Conservation (phyloP, 2,797 vertebrate genomes). For the Artibeus lituratus region DNA sequence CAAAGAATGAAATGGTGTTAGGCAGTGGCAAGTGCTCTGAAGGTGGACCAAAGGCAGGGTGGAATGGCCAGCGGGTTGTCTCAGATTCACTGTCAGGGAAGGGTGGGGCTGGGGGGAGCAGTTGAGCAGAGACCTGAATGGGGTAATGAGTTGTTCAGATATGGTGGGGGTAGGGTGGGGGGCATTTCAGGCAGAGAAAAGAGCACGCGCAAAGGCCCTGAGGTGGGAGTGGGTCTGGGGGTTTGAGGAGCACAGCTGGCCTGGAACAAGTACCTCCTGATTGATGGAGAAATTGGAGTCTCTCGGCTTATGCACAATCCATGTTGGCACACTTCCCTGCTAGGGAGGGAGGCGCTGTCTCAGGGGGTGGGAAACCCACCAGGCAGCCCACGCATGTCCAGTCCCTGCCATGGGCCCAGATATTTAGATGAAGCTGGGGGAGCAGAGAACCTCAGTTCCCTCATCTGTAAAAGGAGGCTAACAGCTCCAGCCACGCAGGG, state of each 20-base stretch:
- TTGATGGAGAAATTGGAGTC: not conserved
- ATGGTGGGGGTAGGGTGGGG: not conserved
- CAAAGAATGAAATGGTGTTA: too few species aligned
- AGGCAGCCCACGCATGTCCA: not conserved
- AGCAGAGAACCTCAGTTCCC: not conserved
- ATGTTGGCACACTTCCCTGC: not conserved
- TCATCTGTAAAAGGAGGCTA: not conserved
- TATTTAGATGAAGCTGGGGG: not conserved
- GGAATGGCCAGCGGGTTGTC: not conserved
- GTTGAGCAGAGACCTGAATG: not conserved
- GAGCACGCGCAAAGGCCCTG: conserved; percentile 7
- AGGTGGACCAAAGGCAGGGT: not conserved
- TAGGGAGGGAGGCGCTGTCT: not conserved
- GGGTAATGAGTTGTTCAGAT: not conserved
- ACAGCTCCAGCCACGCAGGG: not conserved
- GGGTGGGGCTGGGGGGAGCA: not conserved
- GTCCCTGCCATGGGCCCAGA: not conserved
- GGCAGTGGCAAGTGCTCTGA: not conserved
- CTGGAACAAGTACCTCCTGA: not conserved
- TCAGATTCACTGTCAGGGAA: not conserved
- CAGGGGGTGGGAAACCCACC: not conserved
- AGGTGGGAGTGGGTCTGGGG: not conserved
- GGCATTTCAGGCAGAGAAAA: not conserved
- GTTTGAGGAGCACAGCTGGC: not conserved
- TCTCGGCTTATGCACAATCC: not conserved